Conservation (phyloP, 2,113 vertebrate species). For the Setophaga kirtlandii region DNA sequence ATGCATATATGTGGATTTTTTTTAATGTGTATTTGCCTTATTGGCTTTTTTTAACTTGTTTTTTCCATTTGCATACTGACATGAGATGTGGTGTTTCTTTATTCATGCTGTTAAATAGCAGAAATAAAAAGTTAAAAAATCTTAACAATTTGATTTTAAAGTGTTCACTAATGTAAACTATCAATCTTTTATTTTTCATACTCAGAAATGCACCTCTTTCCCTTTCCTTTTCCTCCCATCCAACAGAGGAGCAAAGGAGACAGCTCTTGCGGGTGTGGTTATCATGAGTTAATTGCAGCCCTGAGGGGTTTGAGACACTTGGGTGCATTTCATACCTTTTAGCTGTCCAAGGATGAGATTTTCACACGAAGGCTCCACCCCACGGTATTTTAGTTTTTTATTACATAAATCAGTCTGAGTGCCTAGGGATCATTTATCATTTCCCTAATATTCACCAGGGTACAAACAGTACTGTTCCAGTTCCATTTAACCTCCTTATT, state of each 20-base stretch:
- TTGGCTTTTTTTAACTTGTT: neutral
- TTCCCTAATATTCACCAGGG: constrained; percentile 34
- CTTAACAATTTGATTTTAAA: neutral
- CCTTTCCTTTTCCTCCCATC: neutral
- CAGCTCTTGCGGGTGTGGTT: constrained; percentile 18
- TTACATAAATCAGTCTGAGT: constrained; percentile 35
- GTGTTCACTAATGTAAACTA: neutral
- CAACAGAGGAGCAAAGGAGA: neutral
- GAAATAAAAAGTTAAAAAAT: neutral
- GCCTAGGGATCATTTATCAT: constrained; percentile 33
- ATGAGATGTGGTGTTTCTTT: neutral
- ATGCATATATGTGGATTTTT: neutral
- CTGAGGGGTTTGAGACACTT: constrained; percentile 12
- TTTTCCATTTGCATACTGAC: neutral
- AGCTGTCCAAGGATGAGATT: constrained; percentile 32
- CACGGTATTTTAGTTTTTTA: neutral
- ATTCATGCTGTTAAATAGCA: neutral
- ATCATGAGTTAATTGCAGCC: neutral
- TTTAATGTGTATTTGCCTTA: neutral
- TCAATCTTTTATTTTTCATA: neutral
- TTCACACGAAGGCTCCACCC: constrained; percentile 14
- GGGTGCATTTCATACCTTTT: constrained; percentile 36
- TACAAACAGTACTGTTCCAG: constrained; percentile 18
- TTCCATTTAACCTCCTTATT: constrained; percentile 6
- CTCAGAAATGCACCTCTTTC: neutral